Evolutionary conservation across 2,888 invertebrate species (phyloP).

Genomic region (Heliothis peltigera): DNA sequence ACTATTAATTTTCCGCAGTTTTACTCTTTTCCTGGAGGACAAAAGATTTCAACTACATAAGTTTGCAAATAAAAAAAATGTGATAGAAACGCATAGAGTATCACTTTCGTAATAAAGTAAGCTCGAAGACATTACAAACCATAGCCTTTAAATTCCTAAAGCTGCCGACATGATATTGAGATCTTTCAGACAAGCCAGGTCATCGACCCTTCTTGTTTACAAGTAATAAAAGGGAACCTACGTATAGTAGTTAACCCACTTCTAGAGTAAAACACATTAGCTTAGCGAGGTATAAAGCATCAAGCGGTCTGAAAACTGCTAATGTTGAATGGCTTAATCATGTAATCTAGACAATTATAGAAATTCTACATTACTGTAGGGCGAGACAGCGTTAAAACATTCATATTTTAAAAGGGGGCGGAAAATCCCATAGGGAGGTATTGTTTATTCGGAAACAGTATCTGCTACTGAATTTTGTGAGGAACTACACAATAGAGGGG

Average conservation of each 20-base stretch:
- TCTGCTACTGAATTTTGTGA: no score
- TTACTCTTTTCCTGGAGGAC: not conserved
- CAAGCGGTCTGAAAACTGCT: constrained; percentile 23
- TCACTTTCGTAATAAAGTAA: not conserved
- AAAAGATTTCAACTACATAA: not conserved
- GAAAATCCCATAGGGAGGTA: no score
- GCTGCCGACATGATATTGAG: not conserved
- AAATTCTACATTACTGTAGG: not conserved
- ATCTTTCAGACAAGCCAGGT: constrained; percentile 30
- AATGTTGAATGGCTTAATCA: constrained; percentile 28
- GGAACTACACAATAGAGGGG: no score
- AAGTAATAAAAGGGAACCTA: constrained; percentile 50
- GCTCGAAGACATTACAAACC: not conserved
- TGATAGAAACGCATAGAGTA: not conserved
- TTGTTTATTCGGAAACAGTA: no score
- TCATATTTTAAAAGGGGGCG: no score
- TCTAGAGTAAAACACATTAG: constrained; percentile 48
- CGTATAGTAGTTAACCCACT: constrained; percentile 56
- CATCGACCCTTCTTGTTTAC: constrained; percentile 49
- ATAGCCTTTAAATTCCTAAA: not conserved
- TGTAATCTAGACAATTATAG: not conserved
- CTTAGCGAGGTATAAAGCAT: constrained; percentile 23
- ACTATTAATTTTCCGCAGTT: not conserved
- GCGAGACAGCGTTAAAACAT: no score
- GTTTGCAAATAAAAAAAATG: not conserved